A percentile compares a stretch with the other conserved stretches of the same genome.
Conservation (phyloP, 2,113 vertebrate species). For the Tetraodon nigroviridis region DNA sequence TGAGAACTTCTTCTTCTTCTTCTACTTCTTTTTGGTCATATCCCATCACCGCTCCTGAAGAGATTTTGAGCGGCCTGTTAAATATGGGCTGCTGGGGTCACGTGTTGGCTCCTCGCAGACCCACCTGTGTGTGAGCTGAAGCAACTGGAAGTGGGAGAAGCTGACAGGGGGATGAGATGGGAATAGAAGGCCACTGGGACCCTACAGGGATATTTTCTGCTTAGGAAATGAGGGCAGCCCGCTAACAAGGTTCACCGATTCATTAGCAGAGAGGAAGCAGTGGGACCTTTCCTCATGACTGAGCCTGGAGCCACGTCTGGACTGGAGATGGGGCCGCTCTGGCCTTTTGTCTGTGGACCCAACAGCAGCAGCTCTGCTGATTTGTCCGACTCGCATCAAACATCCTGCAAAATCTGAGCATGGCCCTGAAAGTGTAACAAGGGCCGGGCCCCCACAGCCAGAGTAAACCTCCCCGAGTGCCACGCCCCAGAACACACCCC, state of each 20-base stretch:
- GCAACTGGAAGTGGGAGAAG: conserved; percentile 45
- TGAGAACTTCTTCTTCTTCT: no score
- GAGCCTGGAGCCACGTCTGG: conserved; percentile 14
- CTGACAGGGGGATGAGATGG: conserved; percentile 27
- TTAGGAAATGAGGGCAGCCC: conserved; percentile 58
- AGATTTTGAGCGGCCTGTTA: no score
- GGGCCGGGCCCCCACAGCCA: not conserved
- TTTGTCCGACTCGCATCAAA: conserved; percentile 21
- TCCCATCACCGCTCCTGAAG: no score
- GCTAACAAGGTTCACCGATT: conserved; percentile 48
- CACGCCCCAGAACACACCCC: conserved; percentile 14
- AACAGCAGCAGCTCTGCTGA: not conserved
- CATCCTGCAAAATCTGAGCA: conserved; percentile 9
- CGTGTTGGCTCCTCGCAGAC: conserved; percentile 2
- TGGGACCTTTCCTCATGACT: conserved; percentile 60
- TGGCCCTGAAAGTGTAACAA: not conserved
- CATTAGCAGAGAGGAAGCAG: conserved; percentile 52
- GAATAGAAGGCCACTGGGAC: conserved; percentile 56
- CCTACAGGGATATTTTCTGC: conserved; percentile 53
- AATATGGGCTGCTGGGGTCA: not conserved
- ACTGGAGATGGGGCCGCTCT: conserved; percentile 3
- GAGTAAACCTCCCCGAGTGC: conserved; percentile 2
- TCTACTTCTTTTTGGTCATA: no score
- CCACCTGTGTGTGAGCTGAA: conserved; percentile 32
- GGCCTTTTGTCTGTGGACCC: not conserved